Evolutionary conservation across 1,140 invertebrate species (phyloP), one percentile per base, ranked within the genome.

Genomic region (Pseudobourletiella spinata): DNA sequence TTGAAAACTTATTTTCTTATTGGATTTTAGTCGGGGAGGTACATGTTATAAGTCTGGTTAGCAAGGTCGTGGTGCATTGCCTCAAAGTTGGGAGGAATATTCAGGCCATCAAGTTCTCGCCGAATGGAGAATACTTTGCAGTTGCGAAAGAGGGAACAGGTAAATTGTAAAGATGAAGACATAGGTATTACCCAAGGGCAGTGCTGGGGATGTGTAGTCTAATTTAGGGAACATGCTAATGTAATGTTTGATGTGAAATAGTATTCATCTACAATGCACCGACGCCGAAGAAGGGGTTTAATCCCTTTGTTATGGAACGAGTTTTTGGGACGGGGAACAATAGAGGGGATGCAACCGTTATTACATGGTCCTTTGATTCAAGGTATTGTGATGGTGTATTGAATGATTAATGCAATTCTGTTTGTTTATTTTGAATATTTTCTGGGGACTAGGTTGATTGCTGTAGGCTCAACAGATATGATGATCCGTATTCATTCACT

Each of bases 341-440:
- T 83, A 81, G 65, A 88, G 93, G 76, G 85, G 8, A 91, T 62
- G 86, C 88, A 0, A 87, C 86, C 0, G 92, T 83, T 73, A 69
- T 98, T 20, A 85, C 91, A 74, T 98, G 95, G 95, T 93, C 91
- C 0, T 81, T 79, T 43, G 93, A 97, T 76, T 96, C 93, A 0
- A 86, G 74, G 81, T 83, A 61, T n/a, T n/a, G n/a, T n/a, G n/a
- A n/a, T n/a, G n/a, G n/a, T n/a, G 54, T 4, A 22, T 39, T 4
- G 15, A 57, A 42, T 42, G 35, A 26, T 58, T 15, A 25, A 26
- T 16, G 8, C 3, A 24, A 58, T 22, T 52, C 52, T 28, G 2
- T 51, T 60, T 60, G 29, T 15, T 4, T n/a, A n/a, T n/a, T n/a
- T n/a, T n/a, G n/a, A n/a, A n/a, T n/a, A n/a, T n/a, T n/a, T n/a